Evolutionary conservation across 2,888 invertebrate genomes (phyloP), one percentile per base, ranked within the genome.

Genomic region (Drosophila siamana): DNA sequence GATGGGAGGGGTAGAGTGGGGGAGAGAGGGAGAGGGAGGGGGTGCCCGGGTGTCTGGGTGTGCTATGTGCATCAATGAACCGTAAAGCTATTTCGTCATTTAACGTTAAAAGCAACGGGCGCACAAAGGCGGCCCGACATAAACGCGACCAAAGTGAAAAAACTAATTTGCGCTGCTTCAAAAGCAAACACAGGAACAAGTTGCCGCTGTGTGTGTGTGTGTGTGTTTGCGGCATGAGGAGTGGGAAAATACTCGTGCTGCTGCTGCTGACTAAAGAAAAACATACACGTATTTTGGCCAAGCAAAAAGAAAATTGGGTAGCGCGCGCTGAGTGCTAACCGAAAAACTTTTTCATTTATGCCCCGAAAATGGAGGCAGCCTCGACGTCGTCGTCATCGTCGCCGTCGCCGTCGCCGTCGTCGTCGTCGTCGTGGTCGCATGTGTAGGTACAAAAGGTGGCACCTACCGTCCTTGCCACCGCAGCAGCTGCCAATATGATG

Each of bases 1-100:
- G 7, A 22, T 11, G 50, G 43, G 22, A 13, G 19, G 9, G 13
- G 9, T 15, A 16, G 47, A 16, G 38, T 15, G 9, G 19, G 26
- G 15, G 26, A 11, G 8, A 36, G 1, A 15, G n/a, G 5, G 6
- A 9, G 9, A 5, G 30, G 26, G 36, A 6, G 38, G 16, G 47
- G 19, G 19, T 19, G 19, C 3, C 19, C 38, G 48, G 36, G 41
- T 19, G 44, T 40, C n/a, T 78, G 80, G 74, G 64, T 67, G 67
- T 66, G 85, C 83, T 79, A 70, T 76, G 86, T 87, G 83, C 83
- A 88, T 86, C 84, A 85, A 85, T 85, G 84, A 85, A 88, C 87
- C 88, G 85, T 88, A 86, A 85, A 86, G 88, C 87, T 88, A 88
- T 85, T 86, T 88, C 88, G 88, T 88, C 84, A 88, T 85, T 88